Conservation (phyloP, 2,113 vertebrate genomes). For the Felis catus region DNA sequence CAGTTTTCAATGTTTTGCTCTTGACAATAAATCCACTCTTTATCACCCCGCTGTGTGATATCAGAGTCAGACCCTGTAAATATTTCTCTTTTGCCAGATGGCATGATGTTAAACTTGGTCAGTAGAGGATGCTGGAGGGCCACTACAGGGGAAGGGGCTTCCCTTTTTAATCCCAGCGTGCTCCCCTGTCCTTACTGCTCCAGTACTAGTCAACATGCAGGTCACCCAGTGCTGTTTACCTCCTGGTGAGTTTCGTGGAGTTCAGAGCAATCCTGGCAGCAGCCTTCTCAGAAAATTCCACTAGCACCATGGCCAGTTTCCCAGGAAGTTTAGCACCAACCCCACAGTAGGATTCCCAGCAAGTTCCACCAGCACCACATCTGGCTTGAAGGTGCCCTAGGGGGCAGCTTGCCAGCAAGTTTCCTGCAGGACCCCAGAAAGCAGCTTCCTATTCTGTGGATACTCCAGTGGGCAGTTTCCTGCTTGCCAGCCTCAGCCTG, state of each 20-base stretch:
- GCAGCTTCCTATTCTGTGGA: background rate
- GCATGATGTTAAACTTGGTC: background rate
- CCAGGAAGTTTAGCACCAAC: background rate
- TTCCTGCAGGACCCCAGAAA: background rate
- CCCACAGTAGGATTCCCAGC: background rate
- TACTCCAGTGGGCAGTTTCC: background rate
- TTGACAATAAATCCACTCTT: background rate
- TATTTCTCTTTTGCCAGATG: background rate
- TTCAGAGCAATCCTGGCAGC: background rate
- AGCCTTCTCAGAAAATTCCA: background rate
- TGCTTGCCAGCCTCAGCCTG: background rate
- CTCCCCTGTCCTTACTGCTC: background rate
- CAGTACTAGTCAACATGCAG: background rate
- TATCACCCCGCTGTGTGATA: background rate
- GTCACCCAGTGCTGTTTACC: background rate
- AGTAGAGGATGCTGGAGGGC: background rate
- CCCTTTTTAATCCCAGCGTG: background rate
- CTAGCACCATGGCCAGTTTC: background rate
- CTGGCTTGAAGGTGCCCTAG: background rate
- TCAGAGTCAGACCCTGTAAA: background rate
- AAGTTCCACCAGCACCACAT: background rate
- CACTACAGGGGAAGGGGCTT: background rate
- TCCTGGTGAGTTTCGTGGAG: background rate
- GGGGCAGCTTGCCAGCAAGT: background rate
- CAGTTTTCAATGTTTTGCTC: background rate